Evolutionary conservation across 2,113 vertebrate species (phyloP), one percentile per base, ranked within the genome.

Genomic region (Seriola dumerili): DNA sequence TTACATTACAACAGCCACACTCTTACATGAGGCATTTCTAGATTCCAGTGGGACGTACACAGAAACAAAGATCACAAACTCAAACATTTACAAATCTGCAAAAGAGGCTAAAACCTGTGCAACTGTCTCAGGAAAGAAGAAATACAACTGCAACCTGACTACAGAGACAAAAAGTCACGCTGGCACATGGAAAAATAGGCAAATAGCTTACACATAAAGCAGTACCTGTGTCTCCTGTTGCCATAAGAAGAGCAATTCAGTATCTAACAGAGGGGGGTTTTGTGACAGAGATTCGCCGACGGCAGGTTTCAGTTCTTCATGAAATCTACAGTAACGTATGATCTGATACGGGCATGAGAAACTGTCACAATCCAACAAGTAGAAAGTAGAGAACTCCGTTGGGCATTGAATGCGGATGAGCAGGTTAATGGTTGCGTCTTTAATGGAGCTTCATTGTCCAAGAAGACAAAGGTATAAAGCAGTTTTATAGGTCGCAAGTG

Each of bases 251-350:
- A 65, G 23, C 38, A 78, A 23, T 19, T 69, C 61, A 67, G 70
- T 59, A 19, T 52, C 65, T 85, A 81, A 78, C 69, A 71, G 63
- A 59, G 84, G 25, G 29, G 19, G 42, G 36, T 21, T 52, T 55
- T 57, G 17, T 62, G 19, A 59, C 66, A 77, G 32, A 68, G 52
- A 78, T 54, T 52, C 8, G 55, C 52, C 46, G 32, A 54, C 50
- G 52, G n/a, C n/a, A 61, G 81, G 94, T 95, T 95, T 95, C 95
- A 94, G 83, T 95, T 95, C 94, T 93, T 90, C 76, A 74, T 85
- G 3, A 75, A 66, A 85, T 84, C 55, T 71, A 65, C 19, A 34
- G 42, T 1, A 3, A 42, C 4, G 25, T 44, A 4, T 23, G 3
- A 75, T 36, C 1, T 3, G 54, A 72, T 1, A 8, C 58, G 52